Evolutionary conservation across 1,140 invertebrate species (phyloP).

Genomic region (Magallana angulata): DNA sequence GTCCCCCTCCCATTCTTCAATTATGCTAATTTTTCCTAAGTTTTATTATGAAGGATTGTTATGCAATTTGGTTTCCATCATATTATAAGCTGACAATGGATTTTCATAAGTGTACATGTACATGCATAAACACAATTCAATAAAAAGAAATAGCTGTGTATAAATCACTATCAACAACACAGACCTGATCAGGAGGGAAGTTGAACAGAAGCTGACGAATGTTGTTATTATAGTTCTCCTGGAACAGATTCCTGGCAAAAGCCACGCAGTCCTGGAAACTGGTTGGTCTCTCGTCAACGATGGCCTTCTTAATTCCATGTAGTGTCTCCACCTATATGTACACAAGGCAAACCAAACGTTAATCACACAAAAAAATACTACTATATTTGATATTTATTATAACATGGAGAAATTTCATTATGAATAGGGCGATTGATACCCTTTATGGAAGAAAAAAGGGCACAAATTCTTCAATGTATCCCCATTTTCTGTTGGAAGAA

Average conservation of each 20-base stretch:
- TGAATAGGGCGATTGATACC: no score
- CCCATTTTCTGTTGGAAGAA: no score
- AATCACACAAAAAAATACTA: background rate
- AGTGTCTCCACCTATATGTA: slow-evolving; percentile 85
- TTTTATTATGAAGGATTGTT: no score
- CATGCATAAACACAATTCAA: no score
- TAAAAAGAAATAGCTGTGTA: no score
- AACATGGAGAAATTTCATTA: background rate
- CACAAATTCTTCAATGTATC: no score
- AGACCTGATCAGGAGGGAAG: slow-evolving; percentile 95
- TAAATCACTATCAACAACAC: background rate
- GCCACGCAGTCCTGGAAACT: slow-evolving; percentile 91
- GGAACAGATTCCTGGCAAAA: slow-evolving; percentile 95
- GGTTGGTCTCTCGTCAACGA: slow-evolving; percentile 92
- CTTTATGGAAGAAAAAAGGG: no score
- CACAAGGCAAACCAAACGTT: background rate
- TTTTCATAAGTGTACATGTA: no score
- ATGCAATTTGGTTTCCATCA: no score
- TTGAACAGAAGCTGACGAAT: slow-evolving; percentile 98
- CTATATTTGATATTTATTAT: background rate
- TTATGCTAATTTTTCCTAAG: no score
- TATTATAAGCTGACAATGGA: no score
- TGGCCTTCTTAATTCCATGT: slow-evolving; percentile 91
- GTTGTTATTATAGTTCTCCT: slow-evolving; percentile 96
- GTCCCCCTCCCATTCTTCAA: no score